Evolutionary conservation across 2,113 vertebrate genomes (phyloP).

Genomic region (Phyllostomus hastatus): DNA sequence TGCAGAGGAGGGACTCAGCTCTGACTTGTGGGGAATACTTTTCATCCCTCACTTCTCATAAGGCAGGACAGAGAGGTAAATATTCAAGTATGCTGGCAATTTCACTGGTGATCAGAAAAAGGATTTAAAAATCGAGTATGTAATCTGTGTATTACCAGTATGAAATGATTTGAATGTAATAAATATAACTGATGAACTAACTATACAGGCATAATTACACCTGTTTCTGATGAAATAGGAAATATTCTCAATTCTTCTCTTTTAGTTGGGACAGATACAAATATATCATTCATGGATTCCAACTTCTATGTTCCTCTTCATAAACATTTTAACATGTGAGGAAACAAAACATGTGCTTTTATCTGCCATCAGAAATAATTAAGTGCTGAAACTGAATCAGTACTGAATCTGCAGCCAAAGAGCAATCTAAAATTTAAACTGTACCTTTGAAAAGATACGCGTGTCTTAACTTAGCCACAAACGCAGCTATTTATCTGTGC

Average conservation of each 20-base stretch:
- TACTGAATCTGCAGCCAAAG: not conserved
- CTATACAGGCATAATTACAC: not conserved
- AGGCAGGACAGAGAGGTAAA: not conserved
- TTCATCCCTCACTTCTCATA: not conserved
- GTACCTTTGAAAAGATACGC: not conserved
- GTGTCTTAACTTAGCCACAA: not conserved
- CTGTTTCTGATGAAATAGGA: not conserved
- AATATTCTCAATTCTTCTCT: not conserved
- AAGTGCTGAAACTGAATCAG: not conserved
- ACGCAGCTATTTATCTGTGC: constrained; percentile 32
- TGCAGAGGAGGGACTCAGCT: not conserved
- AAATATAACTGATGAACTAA: not conserved
- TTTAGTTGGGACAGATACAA: not conserved
- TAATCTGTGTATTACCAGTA: not conserved
- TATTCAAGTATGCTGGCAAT: not conserved
- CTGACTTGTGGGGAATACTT: not conserved
- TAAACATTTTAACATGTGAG: not conserved
- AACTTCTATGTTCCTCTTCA: not conserved
- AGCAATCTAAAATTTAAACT: not conserved
- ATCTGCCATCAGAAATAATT: constrained; percentile 36
- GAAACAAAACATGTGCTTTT: not conserved
- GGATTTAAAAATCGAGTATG: not conserved
- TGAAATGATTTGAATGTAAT: not conserved
- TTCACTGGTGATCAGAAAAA: not conserved
- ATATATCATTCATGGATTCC: not conserved